phyloP scores from a whole-genome alignment of 2,888 invertebrate species.

The Rhagonycha lutea region DNA sequence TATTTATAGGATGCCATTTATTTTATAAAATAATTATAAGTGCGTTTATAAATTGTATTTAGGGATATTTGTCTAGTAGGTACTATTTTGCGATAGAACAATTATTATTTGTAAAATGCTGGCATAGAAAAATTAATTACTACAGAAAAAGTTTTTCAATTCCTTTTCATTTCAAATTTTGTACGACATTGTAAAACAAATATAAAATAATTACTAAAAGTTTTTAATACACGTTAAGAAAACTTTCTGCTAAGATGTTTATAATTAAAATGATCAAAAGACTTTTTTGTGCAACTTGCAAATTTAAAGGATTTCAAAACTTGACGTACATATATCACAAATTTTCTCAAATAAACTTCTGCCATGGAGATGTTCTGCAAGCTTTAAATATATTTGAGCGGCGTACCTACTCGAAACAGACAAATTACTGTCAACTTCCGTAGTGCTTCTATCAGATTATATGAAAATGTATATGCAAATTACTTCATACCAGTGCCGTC shows the following conservation, averaged over 20 bases:
- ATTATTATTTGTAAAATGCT: background rate
- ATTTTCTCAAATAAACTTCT: background rate
- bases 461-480: background rate
- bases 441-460: background rate
- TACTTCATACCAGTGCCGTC: background rate
- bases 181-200: background rate
- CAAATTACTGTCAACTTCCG: background rate
- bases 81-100: background rate
- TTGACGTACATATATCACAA: background rate
- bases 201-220: background rate
- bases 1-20: constrained; percentile 28
- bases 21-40: background rate
- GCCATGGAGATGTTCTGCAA: background rate
- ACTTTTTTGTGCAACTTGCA: background rate
- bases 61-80: background rate
- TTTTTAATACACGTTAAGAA: background rate
- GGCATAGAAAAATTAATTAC: background rate
- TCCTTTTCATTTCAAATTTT: background rate
- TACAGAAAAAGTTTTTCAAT: background rate
- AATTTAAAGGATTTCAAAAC: background rate
- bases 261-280: background rate
- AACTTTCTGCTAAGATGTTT: background rate
- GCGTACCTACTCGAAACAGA: background rate
- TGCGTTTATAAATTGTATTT: background rate
- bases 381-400: background rate